phyloP scores from a whole-genome alignment of 2,113 vertebrate genomes.

The Tragelaphus imberbis region DNA sequence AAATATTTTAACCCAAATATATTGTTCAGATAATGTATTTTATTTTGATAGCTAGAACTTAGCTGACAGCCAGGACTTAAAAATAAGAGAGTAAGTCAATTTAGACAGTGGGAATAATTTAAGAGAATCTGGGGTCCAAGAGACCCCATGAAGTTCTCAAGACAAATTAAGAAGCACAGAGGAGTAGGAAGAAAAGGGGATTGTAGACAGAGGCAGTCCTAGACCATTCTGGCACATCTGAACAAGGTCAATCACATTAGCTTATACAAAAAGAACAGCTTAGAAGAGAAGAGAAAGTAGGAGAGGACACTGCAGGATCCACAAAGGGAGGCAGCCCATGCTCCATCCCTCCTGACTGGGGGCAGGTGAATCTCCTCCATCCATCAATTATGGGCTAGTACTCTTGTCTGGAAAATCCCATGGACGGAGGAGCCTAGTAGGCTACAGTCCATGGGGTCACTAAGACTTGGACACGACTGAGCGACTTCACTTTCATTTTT shows the following conservation, averaged over 20 bases:
- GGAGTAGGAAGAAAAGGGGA: neutral
- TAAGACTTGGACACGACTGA: too few species aligned
- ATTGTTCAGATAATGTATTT: neutral
- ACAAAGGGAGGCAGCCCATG: fast-evolving
- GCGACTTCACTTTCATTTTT: too few species aligned
- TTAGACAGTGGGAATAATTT: neutral
- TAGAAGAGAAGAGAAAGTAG: neutral
- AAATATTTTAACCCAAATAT: neutral
- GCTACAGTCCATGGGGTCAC: too few species aligned
- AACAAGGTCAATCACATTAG: neutral
- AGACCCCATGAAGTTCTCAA: neutral
- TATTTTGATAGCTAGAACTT: neutral
- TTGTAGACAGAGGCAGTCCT: neutral
- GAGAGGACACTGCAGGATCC: too few species aligned
- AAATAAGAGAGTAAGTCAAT: neutral
- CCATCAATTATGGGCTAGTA: neutral
- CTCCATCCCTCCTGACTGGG: neutral
- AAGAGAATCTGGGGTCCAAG: neutral
- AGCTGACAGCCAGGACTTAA: neutral
- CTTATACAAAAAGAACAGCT: neutral
- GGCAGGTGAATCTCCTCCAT: neutral
- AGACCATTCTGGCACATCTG: neutral
- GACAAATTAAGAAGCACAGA: neutral
- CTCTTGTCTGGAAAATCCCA: too few species aligned
- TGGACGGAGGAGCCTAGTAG: too few species aligned